A percentile compares a stretch with the other conserved stretches of the same genome.
phyloP scores from a whole-genome alignment of 2,113 vertebrate genomes.

The Varanus salvator region DNA sequence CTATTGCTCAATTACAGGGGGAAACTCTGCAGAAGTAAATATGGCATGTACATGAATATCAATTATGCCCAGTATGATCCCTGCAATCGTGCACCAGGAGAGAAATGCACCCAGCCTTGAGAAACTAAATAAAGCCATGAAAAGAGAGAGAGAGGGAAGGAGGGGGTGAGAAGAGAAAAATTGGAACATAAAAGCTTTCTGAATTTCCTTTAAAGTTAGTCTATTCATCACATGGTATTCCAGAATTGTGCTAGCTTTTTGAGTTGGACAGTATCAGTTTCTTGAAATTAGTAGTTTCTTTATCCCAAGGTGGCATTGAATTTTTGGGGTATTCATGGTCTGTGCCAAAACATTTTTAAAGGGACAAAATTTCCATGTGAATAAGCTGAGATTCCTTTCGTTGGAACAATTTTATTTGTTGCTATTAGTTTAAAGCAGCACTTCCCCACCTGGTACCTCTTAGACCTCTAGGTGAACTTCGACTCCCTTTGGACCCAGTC shows the following conservation, averaged over 20 bases:
- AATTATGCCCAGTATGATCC: constrained; percentile 74
- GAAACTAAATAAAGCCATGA: constrained; percentile 54
- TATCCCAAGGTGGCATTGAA: background rate
- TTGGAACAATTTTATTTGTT: background rate
- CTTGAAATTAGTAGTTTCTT: background rate
- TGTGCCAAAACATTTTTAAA: background rate
- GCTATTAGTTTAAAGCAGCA: background rate
- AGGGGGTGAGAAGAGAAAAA: constrained; percentile 45
- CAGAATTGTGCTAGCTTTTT: constrained; percentile 51
- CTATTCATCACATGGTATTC: constrained; percentile 47
- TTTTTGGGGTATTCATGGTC: background rate
- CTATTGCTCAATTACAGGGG: constrained; percentile 64
- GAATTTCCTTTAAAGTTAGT: constrained; percentile 58
- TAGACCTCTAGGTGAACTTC: background rate
- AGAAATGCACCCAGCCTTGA: constrained; percentile 68
- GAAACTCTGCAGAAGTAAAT: constrained; percentile 63
- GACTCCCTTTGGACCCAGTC: no score
- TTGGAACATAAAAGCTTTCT: constrained; percentile 56
- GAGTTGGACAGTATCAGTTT: constrained; percentile 9
- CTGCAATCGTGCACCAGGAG: constrained; percentile 59
- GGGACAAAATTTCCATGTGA: background rate
- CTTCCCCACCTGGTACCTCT: no score
- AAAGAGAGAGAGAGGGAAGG: constrained; percentile 35
- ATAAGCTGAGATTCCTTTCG: background rate
- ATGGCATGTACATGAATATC: constrained; percentile 74